These are phyloP conservation scores for Corbicula japonica DNA, from an alignment of 2,888 invertebrate species.

Conservation along the genomic window DNA sequence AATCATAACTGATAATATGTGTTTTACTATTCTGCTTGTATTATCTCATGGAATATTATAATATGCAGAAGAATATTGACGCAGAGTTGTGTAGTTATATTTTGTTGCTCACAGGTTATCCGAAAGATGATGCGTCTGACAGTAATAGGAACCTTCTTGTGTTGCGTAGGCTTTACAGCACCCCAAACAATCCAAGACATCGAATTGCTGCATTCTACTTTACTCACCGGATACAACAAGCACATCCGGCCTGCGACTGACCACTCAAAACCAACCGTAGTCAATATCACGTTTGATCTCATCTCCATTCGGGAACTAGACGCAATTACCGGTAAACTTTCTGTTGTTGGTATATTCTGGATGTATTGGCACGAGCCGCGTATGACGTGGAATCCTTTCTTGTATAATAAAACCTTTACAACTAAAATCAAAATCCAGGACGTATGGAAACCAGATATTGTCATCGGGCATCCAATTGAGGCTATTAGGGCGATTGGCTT, in stretches of 20 bases:
- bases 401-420: conserved; percentile 24
- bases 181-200: conserved; percentile 20
- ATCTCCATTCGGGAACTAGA: conserved; percentile 59
- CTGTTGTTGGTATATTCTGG: conserved; percentile 54
- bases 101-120: no score
- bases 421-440: conserved; percentile 32
- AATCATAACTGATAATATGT: no score
- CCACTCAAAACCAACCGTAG: conserved; percentile 29
- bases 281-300: conserved; percentile 42
- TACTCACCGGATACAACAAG: conserved; percentile 20
- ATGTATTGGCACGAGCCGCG: conserved; percentile 57
- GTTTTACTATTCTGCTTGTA: no score
- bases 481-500: conserved; percentile 9
- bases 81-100: no score
- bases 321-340: conserved; percentile 57
- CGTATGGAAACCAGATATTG: conserved; percentile 64
- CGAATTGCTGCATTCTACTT: not conserved
- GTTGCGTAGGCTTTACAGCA: no score
- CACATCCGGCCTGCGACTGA: conserved; percentile 47
- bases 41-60: no score
- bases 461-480: conserved; percentile 45
- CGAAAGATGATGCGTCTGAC: no score
- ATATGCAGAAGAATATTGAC: no score
- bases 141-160: no score
- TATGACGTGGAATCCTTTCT: conserved; percentile 47